These are phyloP conservation scores for Synanthedon formicaeformis DNA, from an alignment of 2,888 invertebrate genomes.

Conservation along the genomic window DNA sequence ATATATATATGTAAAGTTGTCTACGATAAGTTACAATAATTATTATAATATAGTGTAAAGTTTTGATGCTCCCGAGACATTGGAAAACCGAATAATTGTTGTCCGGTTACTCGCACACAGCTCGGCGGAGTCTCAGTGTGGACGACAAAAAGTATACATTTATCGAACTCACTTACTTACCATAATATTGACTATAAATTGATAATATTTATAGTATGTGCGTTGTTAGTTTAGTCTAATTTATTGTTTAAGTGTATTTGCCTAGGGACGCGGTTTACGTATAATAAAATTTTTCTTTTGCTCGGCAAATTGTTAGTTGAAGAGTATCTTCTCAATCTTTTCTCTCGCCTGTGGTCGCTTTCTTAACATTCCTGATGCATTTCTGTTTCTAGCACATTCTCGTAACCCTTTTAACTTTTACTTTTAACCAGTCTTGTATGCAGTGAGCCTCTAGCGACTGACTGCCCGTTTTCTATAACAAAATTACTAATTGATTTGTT, in stretches of 20 bases:
- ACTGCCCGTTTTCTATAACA: neutral
- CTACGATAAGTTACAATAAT: neutral
- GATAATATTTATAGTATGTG: constrained; percentile 35
- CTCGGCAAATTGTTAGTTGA: constrained; percentile 35
- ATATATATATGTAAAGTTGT: neutral
- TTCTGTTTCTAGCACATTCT: constrained; percentile 21
- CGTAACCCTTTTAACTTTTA: too few species aligned
- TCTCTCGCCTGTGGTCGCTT: constrained; percentile 54
- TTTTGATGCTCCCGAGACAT: constrained; percentile 2
- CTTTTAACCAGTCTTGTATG: constrained; percentile 16
- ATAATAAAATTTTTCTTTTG: constrained; percentile 24
- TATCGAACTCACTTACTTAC: constrained; percentile 28
- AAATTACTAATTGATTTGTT: neutral
- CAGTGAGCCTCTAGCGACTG: constrained; percentile 10
- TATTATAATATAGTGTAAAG: constrained; percentile 2
- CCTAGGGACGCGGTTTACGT: constrained; percentile 47
- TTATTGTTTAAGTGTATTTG: constrained; percentile 54
- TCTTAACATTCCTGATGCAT: constrained; percentile 56
- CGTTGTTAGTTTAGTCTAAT: constrained; percentile 63
- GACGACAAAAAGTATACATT: constrained; percentile 48
- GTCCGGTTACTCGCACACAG: constrained; percentile 41
- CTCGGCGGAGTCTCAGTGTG: constrained; percentile 52
- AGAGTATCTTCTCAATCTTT: constrained; percentile 35
- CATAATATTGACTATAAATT: constrained; percentile 14
- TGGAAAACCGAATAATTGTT: too few species aligned